Conservation (phyloP, 2,113 vertebrate species). For the Gambusia holbrooki region DNA sequence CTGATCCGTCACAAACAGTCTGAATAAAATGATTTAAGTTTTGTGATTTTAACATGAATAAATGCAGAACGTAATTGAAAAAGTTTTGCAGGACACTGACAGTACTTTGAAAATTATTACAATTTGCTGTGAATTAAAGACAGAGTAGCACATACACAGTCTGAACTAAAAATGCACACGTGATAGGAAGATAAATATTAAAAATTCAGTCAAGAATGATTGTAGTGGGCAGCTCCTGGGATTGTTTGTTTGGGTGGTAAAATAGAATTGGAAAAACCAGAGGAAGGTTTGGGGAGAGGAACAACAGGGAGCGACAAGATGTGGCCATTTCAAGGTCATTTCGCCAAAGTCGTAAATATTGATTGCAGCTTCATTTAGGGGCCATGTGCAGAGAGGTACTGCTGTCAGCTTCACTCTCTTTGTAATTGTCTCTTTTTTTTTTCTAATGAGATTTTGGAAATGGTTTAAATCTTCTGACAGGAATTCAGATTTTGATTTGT, state of each 20-base stretch:
- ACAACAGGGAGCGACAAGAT: slow-evolving; percentile 34
- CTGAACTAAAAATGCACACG: neutral
- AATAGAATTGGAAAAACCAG: slow-evolving; percentile 22
- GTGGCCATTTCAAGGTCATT: slow-evolving; percentile 63
- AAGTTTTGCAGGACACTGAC: no score
- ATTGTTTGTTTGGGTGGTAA: slow-evolving; percentile 12
- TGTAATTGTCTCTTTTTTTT: neutral
- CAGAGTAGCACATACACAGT: no score
- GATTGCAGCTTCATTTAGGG: slow-evolving; percentile 35
- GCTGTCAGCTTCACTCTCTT: slow-evolving; percentile 20
- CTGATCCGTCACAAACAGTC: no score
- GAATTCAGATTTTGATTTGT: slow-evolving; percentile 31
- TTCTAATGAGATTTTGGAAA: neutral
- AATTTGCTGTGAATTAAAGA: no score
- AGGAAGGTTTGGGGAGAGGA: slow-evolving; percentile 11
- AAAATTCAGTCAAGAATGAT: slow-evolving; percentile 32
- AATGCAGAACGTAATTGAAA: no score
- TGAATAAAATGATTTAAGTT: no score
- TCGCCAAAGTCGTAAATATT: slow-evolving; percentile 58
- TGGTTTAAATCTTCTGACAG: slow-evolving; percentile 25
- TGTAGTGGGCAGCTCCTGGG: slow-evolving; percentile 2
- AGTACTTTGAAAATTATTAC: no score
- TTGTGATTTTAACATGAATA: no score
- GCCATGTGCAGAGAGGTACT: slow-evolving; percentile 23
- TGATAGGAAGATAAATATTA: slow-evolving; percentile 16